A percentile compares a stretch with the other conserved stretches of the same genome.
These are phyloP conservation scores for Carposina sasakii DNA, from an alignment of 1,140 invertebrate genomes.

Conservation along the genomic window DNA sequence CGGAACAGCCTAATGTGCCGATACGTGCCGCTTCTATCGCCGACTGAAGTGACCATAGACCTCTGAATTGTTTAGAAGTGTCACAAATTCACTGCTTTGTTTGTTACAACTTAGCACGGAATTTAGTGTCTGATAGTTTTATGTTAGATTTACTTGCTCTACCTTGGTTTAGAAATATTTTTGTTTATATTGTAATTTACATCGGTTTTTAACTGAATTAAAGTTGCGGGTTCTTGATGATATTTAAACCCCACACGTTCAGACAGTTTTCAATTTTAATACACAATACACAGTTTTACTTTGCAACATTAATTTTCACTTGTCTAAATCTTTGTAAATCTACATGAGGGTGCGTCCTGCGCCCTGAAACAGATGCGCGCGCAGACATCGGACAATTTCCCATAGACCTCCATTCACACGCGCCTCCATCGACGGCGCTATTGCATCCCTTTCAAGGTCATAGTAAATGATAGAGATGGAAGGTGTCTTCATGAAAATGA, in stretches of 20 bases:
- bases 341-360: constrained; percentile 53
- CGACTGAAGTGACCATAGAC: constrained; percentile 46
- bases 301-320: neutral
- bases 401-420: constrained; percentile 20
- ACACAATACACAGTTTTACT: constrained; percentile 6
- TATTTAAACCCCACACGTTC: too few relatives aligned
- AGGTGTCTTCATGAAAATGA: too few relatives aligned
- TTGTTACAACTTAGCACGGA: too few relatives aligned
- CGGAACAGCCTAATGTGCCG: constrained; percentile 58
- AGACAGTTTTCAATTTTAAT: too few relatives aligned
- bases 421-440: constrained; percentile 15
- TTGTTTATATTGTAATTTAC: too few relatives aligned
- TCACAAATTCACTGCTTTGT: too few relatives aligned
- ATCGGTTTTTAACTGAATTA: too few relatives aligned
- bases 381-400: constrained; percentile 40
- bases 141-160: too few relatives aligned
- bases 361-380: constrained; percentile 64
- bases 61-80: constrained; percentile 34
- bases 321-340: constrained; percentile 50
- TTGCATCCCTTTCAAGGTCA: constrained; percentile 29
- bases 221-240: too few relatives aligned
- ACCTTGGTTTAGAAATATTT: too few relatives aligned
- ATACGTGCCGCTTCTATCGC: constrained; percentile 55
- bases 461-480: too few relatives aligned
- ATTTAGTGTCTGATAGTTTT: too few relatives aligned